Base-by-base conservation (phyloP, 2,888 invertebrate genomes). In the Cantharis rustica region DNA sequence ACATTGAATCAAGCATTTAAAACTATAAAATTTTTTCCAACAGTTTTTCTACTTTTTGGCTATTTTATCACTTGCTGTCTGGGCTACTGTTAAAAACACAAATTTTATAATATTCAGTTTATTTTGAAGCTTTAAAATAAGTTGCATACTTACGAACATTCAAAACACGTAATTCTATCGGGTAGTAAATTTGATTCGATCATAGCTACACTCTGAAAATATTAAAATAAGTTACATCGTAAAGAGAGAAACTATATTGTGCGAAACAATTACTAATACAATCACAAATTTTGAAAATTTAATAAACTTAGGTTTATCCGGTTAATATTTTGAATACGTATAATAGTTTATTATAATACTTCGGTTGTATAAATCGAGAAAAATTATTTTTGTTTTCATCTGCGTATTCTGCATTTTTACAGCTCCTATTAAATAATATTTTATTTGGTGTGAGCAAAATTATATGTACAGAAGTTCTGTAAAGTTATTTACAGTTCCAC, bases 131-230 rank as follows among this genome's bases (percentile, higher is more conserved):
- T 68, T 23, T 23, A 20, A 23, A 13, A 23, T 20, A 68, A 20
- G 10, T 15, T 68, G 88, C n/a, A 62, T 75, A 89, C 90, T 90
- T 87, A 96, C 94, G 93, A 94, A 89, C 93, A 93, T 86, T 95
- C 94, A 83, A 94, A 92, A 85, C 96, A 95, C 79, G 94, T 93
- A 81, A 93, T 93, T 85, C 94, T 93, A 85, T 94, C 95, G 61
- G 95, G 94, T 78, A 97, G 88, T 79, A 98, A 90, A 89, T 97
- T 97, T 75, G 97, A 96, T 88, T 98, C 98, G 84, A 98, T 97
- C 94, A 98, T 95, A n/a, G 96, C 96, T 84, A 98, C 92, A 85
- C 97, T 98, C 96, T 98, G 92, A 80, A 93, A 92, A 83, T 31
- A 31, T 47, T n/a, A 47, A 47, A 47, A 47, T 47, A 7, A n/a